Evolutionary conservation across 2,888 invertebrate genomes (phyloP).

Genomic region (Acleris laterana): DNA sequence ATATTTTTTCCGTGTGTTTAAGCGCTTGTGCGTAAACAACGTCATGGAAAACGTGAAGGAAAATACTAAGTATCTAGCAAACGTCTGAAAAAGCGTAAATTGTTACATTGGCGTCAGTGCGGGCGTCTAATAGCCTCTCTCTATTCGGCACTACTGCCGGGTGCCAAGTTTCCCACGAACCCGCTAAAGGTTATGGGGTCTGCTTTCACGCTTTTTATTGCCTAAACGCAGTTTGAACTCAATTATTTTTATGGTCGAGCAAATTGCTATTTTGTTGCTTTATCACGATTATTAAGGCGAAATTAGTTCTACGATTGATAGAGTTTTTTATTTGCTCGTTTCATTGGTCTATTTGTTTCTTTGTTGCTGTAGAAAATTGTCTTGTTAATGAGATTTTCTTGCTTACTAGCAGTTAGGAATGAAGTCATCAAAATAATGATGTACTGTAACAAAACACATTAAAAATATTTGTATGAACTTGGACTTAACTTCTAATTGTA

Average conservation of each 20-base stretch:
- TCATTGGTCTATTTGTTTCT: constrained; percentile 40
- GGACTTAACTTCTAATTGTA: too few species aligned
- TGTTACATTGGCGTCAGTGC: constrained; percentile 71
- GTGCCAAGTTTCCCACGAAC: constrained; percentile 76
- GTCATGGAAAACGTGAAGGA: constrained; percentile 18
- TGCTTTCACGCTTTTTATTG: constrained; percentile 83
- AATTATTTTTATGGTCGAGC: constrained; percentile 82
- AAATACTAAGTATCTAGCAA: constrained; percentile 53
- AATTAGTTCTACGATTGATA: constrained; percentile 79
- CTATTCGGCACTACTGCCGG: constrained; percentile 75
- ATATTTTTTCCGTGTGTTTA: background rate
- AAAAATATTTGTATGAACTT: too few species aligned
- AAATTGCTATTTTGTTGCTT: constrained; percentile 84
- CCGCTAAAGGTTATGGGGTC: constrained; percentile 80
- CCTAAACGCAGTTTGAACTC: constrained; percentile 83
- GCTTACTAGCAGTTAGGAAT: background rate
- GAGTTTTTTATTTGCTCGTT: constrained; percentile 61
- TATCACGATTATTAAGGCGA: constrained; percentile 80
- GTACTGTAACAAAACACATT: too few species aligned
- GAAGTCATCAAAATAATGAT: too few species aligned
- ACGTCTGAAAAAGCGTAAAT: constrained; percentile 65
- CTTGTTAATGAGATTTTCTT: constrained; percentile 35
- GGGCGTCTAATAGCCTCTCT: constrained; percentile 74
- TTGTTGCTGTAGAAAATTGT: constrained; percentile 35
- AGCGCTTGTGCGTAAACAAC: background rate